These are phyloP conservation scores for Drosophila suboccidentalis DNA, from an alignment of 2,888 invertebrate species.

Conservation along the genomic window DNA sequence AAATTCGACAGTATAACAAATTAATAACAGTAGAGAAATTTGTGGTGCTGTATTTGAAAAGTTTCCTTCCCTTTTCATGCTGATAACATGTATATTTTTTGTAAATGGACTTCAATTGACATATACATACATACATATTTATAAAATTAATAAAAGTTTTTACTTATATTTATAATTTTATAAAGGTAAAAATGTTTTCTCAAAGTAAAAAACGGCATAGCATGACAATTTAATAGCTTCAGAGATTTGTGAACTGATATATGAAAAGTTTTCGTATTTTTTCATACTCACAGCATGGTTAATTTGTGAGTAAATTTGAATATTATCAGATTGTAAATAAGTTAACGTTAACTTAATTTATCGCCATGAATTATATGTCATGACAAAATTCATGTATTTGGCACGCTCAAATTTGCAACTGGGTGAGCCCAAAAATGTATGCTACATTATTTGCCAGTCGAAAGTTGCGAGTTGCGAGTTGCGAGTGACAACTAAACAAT, in stretches of 20 bases:
- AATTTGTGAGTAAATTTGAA: background rate
- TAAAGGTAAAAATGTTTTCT: no score
- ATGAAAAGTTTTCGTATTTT: no score
- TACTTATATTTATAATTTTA: no score
- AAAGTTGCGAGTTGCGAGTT: conserved; percentile 5
- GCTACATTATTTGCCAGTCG: conserved; percentile 40
- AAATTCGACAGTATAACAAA: background rate
- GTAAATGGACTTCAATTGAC: background rate
- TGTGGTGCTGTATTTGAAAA: background rate
- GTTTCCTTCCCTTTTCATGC: background rate
- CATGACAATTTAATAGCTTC: no score
- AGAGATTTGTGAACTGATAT: no score
- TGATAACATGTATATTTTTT: background rate
- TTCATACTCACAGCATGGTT: no score
- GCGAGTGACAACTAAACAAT: conserved; percentile 18
- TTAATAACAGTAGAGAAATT: no score
- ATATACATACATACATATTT: background rate
- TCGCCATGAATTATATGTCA: background rate
- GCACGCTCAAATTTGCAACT: conserved; percentile 10
- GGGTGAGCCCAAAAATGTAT: conserved; percentile 40
- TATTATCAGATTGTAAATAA: no score
- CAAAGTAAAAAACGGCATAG: no score
- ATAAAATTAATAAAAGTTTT: no score
- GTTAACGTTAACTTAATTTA: no score
- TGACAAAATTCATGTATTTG: conserved; percentile 9